Evolutionary conservation across 2,113 vertebrate genomes (phyloP).

Genomic region (Phasianus colchicus): DNA sequence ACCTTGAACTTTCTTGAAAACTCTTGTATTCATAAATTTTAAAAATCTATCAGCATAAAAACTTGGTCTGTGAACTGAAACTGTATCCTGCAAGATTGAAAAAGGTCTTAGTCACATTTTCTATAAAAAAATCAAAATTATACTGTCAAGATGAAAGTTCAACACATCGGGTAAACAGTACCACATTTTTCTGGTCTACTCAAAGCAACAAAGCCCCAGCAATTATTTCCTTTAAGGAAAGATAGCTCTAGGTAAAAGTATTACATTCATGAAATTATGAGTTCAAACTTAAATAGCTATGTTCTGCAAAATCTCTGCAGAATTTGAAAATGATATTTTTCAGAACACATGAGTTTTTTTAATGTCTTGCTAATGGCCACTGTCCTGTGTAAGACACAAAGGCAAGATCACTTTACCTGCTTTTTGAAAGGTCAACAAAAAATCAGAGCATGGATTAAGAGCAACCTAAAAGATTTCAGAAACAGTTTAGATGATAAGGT

Average conservation of each 20-base stretch:
- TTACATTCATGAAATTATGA: background rate
- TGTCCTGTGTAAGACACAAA: background rate
- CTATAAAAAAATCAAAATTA: background rate
- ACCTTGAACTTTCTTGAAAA: conserved; percentile 97
- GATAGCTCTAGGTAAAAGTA: background rate
- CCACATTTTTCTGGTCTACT: background rate
- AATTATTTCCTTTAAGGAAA: background rate
- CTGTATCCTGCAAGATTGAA: conserved; percentile 86
- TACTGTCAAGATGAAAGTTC: background rate
- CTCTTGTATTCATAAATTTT: conserved; percentile 95
- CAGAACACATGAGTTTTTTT: background rate
- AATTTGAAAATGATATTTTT: background rate
- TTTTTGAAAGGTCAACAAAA: background rate
- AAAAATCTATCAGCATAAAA: conserved; percentile 98
- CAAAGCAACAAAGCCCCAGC: background rate
- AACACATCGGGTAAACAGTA: background rate
- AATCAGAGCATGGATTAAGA: background rate
- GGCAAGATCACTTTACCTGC: background rate
- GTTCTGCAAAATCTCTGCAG: background rate
- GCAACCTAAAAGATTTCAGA: background rate
- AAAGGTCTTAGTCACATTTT: background rate
- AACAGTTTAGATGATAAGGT: background rate
- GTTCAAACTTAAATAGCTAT: background rate
- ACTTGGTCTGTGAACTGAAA: conserved; percentile 95
- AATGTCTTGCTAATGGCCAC: background rate